Evolutionary conservation across 2,797 vertebrate genomes (phyloP).

Genomic region (Cyprinella venusta): DNA sequence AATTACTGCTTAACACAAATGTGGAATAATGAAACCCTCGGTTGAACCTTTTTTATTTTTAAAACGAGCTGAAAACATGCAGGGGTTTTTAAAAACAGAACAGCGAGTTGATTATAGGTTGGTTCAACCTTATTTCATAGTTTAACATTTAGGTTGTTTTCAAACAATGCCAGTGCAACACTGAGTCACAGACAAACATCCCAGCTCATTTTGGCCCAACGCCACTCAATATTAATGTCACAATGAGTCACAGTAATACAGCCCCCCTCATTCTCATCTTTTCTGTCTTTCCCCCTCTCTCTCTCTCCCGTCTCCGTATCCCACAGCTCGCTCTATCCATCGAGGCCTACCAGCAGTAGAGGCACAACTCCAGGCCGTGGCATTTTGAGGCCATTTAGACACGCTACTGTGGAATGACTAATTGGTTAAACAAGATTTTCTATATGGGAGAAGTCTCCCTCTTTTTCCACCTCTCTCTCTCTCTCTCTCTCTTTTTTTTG

Average conservation of each 20-base stretch:
- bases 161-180: slow-evolving; percentile 39
- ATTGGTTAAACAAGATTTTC: slow-evolving; percentile 32
- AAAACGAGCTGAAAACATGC: slow-evolving; percentile 28
- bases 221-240: slow-evolving; percentile 47
- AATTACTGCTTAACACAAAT: slow-evolving; percentile 45
- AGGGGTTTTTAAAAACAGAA: slow-evolving; percentile 23
- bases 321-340: neutral
- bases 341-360: neutral
- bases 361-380: slow-evolving; percentile 3
- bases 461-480: neutral
- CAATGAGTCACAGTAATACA: slow-evolving; percentile 5
- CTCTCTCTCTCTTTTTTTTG: no score
- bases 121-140: slow-evolving; percentile 29
- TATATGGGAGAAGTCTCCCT: neutral
- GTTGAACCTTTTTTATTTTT: slow-evolving; percentile 11
- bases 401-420: neutral
- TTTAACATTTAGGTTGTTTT: slow-evolving; percentile 40
- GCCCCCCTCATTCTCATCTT: neutral
- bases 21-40: slow-evolving; percentile 34
- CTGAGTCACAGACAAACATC: slow-evolving; percentile 23
- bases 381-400: slow-evolving; percentile 30
- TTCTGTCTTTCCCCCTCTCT: slow-evolving; percentile 1
- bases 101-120: slow-evolving; percentile 40
- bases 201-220: slow-evolving; percentile 25
- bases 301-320: neutral